Percentiles rank a stretch among this genome's conserved stretches.
These are phyloP conservation scores for Phoenicopterus ruber DNA, from an alignment of 2,113 vertebrate genomes.

Conservation along the genomic window DNA sequence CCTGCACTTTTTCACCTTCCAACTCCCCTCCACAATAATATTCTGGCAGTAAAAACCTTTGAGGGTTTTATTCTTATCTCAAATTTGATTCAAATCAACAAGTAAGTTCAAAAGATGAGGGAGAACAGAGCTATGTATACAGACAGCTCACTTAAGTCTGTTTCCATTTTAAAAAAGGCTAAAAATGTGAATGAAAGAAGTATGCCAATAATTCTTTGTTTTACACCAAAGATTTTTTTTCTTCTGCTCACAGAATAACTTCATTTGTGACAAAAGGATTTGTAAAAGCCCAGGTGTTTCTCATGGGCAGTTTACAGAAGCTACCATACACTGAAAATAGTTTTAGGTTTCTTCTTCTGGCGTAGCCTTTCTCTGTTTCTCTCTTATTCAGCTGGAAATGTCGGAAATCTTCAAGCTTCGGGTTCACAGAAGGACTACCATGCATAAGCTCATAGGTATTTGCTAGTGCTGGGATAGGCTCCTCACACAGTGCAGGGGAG, in stretches of 20 bases:
- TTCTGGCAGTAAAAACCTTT: not conserved
- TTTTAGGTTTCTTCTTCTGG: not conserved
- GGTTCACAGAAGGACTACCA: not conserved
- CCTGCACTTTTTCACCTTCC: not conserved
- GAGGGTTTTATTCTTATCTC: not conserved
- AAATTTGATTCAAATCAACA: not conserved
- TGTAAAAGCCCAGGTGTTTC: not conserved
- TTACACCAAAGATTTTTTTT: not conserved
- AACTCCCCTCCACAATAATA: not conserved
- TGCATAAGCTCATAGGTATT: not conserved
- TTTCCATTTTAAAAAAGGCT: not conserved
- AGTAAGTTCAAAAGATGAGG: not conserved
- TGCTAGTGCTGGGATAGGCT: not conserved
- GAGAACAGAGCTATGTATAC: not conserved
- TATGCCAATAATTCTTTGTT: not conserved
- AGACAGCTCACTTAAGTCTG: not conserved
- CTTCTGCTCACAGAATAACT: not conserved
- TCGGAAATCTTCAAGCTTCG: not conserved
- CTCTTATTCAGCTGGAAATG: not conserved
- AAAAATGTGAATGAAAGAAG: not conserved
- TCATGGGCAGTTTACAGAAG: not conserved
- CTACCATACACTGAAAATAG: not conserved
- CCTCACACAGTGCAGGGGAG: not conserved
- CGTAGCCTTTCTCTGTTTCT: not conserved
- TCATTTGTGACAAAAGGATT: not conserved